phyloP scores from a whole-genome alignment of 2,113 vertebrate species.

The Prionailurus bengalensis region DNA sequence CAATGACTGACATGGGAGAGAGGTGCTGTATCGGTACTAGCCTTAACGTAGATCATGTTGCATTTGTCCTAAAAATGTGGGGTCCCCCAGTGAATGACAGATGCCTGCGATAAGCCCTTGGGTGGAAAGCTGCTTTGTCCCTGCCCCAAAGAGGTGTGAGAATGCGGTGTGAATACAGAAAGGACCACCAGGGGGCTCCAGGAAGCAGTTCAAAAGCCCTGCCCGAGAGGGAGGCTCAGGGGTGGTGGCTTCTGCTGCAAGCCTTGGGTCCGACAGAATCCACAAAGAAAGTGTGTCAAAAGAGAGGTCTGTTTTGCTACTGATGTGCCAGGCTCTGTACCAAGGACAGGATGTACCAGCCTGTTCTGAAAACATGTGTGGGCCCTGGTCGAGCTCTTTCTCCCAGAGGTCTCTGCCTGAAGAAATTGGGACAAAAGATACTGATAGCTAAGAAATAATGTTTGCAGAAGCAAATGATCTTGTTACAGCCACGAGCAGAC shows the following conservation, averaged over 20 bases:
- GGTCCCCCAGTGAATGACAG: background rate
- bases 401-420: conserved; percentile 60
- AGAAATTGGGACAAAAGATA: conserved; percentile 69
- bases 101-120: background rate
- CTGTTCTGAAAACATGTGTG: conserved; percentile 74
- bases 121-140: background rate
- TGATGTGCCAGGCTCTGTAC: conserved; percentile 67
- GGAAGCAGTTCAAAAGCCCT: conserved; percentile 80
- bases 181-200: conserved; percentile 89
- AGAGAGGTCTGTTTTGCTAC: conserved; percentile 78
- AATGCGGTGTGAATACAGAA: background rate
- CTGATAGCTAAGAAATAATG: conserved; percentile 40
- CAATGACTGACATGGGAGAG: background rate
- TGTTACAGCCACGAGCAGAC: background rate
- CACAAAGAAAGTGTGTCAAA: conserved; percentile 72
- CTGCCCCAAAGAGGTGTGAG: background rate
- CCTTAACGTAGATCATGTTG: background rate
- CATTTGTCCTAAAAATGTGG: background rate
- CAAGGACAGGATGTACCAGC: conserved; percentile 77
- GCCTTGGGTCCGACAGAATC: conserved; percentile 29
- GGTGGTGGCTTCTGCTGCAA: background rate
- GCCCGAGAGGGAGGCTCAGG: background rate
- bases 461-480: conserved; percentile 48
- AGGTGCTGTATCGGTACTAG: background rate
- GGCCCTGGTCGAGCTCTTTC: conserved; percentile 32